Evolutionary conservation across 2,797 vertebrate genomes (phyloP).

Genomic region (Danio jaintianensis): DNA sequence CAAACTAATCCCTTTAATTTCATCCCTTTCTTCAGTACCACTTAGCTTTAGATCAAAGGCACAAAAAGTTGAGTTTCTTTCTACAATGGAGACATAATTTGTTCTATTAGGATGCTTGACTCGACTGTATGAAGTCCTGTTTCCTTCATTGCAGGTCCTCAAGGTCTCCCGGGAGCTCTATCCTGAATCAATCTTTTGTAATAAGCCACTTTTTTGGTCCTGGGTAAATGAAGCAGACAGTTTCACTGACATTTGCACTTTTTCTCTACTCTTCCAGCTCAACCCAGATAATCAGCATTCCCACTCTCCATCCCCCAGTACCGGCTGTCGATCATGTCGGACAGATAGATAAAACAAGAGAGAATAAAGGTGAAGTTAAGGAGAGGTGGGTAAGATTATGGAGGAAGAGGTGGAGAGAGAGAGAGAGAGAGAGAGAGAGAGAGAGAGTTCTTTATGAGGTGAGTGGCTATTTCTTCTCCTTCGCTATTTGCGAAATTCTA

Average conservation of each 20-base stretch:
- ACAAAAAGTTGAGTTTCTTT: neutral
- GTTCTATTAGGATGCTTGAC: slow-evolving; percentile 5
- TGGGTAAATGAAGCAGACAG: slow-evolving; percentile 51
- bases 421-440: neutral
- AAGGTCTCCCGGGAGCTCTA: slow-evolving; percentile 37
- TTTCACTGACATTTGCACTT: slow-evolving; percentile 53
- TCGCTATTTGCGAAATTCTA: neutral
- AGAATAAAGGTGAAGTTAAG: neutral
- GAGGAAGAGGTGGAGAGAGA: neutral
- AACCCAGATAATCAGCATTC: slow-evolving; percentile 43
- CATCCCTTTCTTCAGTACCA: neutral
- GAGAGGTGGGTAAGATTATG: neutral
- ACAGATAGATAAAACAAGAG: slow-evolving; percentile 2
- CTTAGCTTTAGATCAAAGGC: neutral
- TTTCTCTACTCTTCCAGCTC: slow-evolving; percentile 37
- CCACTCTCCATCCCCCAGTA: slow-evolving; percentile 26
- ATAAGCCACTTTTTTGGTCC: slow-evolving; percentile 51
- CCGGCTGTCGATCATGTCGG: slow-evolving; percentile 2
- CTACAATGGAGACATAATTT: slow-evolving; percentile 8
- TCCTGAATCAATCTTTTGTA: slow-evolving; percentile 55
- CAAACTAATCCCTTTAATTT: neutral
- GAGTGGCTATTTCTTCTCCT: neutral
- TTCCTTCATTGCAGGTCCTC: neutral
- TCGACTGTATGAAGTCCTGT: slow-evolving; percentile 23
- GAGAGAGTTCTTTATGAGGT: neutral